phyloP scores from a whole-genome alignment of 2,888 invertebrate genomes.

The Orchestes rusci region DNA sequence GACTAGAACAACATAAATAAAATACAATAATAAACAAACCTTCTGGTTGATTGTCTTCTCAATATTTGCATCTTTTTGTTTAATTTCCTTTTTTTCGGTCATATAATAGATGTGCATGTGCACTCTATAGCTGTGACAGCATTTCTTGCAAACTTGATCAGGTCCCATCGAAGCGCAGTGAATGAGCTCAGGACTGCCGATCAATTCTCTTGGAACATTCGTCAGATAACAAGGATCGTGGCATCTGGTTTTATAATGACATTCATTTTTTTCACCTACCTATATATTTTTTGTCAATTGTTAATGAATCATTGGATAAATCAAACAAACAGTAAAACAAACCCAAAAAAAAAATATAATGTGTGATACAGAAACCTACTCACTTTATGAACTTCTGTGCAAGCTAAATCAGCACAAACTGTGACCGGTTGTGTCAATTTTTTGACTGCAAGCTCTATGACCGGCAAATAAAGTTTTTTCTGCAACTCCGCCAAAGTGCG shows the following conservation, averaged over 20 bases:
- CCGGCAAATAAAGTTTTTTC: constrained; percentile 34
- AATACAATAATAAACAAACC: no score
- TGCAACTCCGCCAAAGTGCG: constrained; percentile 32
- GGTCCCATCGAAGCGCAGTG: constrained; percentile 35
- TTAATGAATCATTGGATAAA: not conserved
- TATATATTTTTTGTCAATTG: constrained; percentile 17
- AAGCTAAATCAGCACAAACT: constrained; percentile 33
- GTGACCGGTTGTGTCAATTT: constrained; percentile 34
- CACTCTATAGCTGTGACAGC: constrained; percentile 34
- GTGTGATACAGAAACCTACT: constrained; percentile 5
- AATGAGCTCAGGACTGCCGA: constrained; percentile 35
- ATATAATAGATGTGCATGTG: constrained; percentile 41
- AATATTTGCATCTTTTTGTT: constrained; percentile 31
- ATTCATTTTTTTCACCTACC: constrained; percentile 33
- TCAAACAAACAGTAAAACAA: not conserved
- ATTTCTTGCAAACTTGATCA: constrained; percentile 30
- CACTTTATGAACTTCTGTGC: constrained; percentile 31
- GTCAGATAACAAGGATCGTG: constrained; percentile 38
- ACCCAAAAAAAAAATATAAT: not conserved
- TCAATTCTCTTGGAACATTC: constrained; percentile 35
- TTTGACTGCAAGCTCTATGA: constrained; percentile 32
- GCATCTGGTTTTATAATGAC: constrained; percentile 37
- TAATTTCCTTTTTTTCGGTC: constrained; percentile 32
- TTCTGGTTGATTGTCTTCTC: constrained; percentile 29
- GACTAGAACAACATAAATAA: no score